Base-by-base conservation (phyloP, 2,797 vertebrate species). In the Mico argentatus region DNA sequence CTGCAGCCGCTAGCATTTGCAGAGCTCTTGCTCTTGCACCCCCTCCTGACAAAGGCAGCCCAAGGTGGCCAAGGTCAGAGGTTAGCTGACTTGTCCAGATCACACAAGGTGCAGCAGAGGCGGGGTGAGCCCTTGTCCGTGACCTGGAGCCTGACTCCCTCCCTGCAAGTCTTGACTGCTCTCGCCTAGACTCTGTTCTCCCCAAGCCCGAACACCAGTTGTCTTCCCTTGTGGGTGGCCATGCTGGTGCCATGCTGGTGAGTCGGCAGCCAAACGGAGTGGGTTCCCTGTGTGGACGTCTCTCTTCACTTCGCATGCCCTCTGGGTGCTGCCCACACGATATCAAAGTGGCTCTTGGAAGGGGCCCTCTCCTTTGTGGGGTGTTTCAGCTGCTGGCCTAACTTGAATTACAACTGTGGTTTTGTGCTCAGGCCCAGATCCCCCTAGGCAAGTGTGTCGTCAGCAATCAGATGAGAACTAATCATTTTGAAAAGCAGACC, bases 341-440 rank as follows among this genome's bases (percentile, higher is more conserved):
- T 8, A 30, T 30, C 19, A 7, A 13, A 33, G 75, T 70, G 14
- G 64, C 83, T 13, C 4, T 33, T 1, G 67, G 73, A 30, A n/a
- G 77, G 85, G 90, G 55, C 86, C 57, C 82, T 95, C 83, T 81
- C 67, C 90, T 91, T 27, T 9, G 73, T 1, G 22, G 91, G 93
- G 82, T n/a, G 27, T 55, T 30, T 44, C 20, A 3, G 50, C 88
- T 64, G 57, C n/a, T 19, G n/a, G 61, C 22, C 26, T 64, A 19
- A 0, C 52, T 82, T 72, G 20, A 87, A 27, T n/a, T 46, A 15
- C 67, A 24, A 24, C 36, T 80, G 85, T 79, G 64, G 57, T 70
- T 81, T 44, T 95, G 75, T 87, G 87, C 91, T 57, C 72, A 64
- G 81, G 67, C 92, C 91, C 90, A 64, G 41, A 27, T 30, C 72